Evolutionary conservation across 1,140 invertebrate species (phyloP), one percentile per base, ranked within the genome.

Genomic region (Anoplolepis gracilipes): DNA sequence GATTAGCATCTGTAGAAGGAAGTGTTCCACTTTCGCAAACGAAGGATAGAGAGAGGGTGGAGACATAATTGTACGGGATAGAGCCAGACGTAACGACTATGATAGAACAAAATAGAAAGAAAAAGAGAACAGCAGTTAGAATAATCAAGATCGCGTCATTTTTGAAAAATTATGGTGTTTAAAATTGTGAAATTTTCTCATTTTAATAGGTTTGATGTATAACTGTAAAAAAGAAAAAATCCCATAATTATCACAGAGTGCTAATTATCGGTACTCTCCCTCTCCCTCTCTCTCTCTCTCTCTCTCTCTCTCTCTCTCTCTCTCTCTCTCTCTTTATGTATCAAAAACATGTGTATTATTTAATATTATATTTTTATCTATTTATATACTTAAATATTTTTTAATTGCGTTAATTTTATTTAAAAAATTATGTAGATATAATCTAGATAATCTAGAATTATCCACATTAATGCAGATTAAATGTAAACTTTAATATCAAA

Each of bases 1-100:
- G 89, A 92, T 93, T 93, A 92, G 69, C 88, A 91, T 93, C 91
- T 88, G 70, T 88, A 90, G 88, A 90, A 93, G 92, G 92, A 93
- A 93, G 90, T 91, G 91, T 85, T 91, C 90, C 62, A 92, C 88
- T 93, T 92, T 92, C 91, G 73, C 85, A 72, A 81, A 81, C 69
- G 62, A 86, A 87, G 84, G 75, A 85, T 88, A 76, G 59, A 57
- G 72, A 81, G 75, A 76, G 70, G 88, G 88, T 84, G 75, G 88
- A 77, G 78, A 49, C 70, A 42, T 75, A 85, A 87, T 89, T 82
- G 77, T 85, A 30, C 61, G 78, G 36, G 39, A 82, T 87, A 77
- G 78, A 87, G 57, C 53, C 53, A 42, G 59, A 82, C 39, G 64
- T n/a, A 53, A 62, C 25, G 28, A 79, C 30, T 69, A 82, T 46